Evolutionary conservation across 1,140 invertebrate species (phyloP), one percentile per base, ranked within the genome.

Genomic region (Hormaphis cornu): DNA sequence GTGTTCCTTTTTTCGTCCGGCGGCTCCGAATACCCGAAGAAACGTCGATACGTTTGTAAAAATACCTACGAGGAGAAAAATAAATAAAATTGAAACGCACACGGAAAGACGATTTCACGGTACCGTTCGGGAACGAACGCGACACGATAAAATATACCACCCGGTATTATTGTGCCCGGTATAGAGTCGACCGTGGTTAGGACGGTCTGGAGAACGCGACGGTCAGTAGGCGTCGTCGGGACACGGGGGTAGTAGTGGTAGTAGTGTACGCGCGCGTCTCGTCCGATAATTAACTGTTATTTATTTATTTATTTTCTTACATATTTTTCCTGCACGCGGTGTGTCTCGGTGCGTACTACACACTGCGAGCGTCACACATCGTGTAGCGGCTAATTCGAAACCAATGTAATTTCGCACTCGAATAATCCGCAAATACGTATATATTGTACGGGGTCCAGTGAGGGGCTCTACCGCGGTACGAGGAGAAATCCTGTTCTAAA

Each of bases 381-480:
- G 40, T 63, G 61, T 66, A 30, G 61, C 50, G 18, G 44, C 61
- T 66, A 66, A 66, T 66, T 66, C 35, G 61, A 66, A 66, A 66
- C 24, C 61, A 24, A 66, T 66, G 61, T 66, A 56, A 14, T 48
- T 50, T 66, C 16, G 40, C 61, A 2, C 61, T 14, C 9, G 9
- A 12, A n/a, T 18, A 22, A 33, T 37, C 18, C 9, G 7, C n/a
- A n/a, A n/a, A 4, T 40, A 7, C 5, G 24, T 26, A 7, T 7
- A 50, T 20, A 20, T 50, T 14, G 46, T 50, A 16, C 6, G 16
- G 22, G 46, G 46, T 14, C 14, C 20, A 16, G 4, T 5, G 40
- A 18, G n/a, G 16, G 40, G 14, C 4, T 6, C 4, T 16, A 16
- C 12, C 1, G 1, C 42, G 5, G 44, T n/a, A n/a, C 12, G 42